These are phyloP conservation scores for Passer domesticus DNA, from an alignment of 2,113 vertebrate species.

Conservation along the genomic window DNA sequence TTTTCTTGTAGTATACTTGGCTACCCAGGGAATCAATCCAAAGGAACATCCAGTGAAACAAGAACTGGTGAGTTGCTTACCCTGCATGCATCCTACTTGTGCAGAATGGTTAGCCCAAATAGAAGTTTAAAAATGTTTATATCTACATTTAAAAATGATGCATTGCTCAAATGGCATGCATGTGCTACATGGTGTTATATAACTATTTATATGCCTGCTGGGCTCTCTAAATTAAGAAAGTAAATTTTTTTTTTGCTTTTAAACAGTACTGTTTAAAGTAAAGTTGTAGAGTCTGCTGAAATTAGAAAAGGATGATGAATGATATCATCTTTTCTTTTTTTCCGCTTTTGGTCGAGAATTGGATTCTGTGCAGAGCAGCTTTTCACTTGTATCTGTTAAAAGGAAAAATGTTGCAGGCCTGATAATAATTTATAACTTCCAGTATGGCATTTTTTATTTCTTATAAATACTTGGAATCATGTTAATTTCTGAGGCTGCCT, in stretches of 20 bases:
- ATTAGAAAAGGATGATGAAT: conserved; percentile 18
- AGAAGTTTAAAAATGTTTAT: neutral
- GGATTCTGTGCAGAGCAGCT: conserved; percentile 45
- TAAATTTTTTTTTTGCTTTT: neutral
- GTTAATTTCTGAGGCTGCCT: conserved; percentile 70
- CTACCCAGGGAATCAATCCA: conserved; percentile 92
- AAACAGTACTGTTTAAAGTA: conserved; percentile 19
- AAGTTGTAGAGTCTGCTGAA: conserved; percentile 6
- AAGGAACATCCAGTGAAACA: conserved; percentile 96
- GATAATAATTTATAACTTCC: conserved; percentile 76
- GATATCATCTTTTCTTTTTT: conserved; percentile 9
- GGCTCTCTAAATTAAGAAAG: neutral
- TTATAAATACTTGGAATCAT: conserved; percentile 74
- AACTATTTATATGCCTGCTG: neutral
- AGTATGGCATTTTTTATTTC: conserved; percentile 66
- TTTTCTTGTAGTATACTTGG: conserved; percentile 85
- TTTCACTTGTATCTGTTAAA: conserved; percentile 57
- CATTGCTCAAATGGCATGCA: neutral
- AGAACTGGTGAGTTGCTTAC: conserved; percentile 84
- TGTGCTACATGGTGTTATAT: neutral
- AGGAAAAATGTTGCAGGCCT: conserved; percentile 59
- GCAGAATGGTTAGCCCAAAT: neutral
- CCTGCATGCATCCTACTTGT: neutral
- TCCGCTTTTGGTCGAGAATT: conserved; percentile 25
- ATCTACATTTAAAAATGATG: neutral